Base-by-base conservation (phyloP, 2,797 vertebrate genomes). In the Astyanax mexicanus region DNA sequence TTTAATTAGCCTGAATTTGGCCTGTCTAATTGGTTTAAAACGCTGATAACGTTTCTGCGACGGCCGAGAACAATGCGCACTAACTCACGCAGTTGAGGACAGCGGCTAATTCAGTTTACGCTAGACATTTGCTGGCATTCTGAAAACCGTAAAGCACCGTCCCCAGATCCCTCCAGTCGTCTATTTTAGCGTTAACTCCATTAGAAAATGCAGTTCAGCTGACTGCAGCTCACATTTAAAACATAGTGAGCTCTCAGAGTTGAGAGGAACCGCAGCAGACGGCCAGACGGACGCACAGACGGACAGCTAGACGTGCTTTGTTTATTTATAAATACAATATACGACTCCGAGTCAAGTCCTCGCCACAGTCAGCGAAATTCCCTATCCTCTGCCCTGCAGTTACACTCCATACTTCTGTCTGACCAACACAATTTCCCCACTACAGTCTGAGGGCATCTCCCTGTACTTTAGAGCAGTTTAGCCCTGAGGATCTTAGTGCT, bases 171-270 rank as follows among this genome's bases (percentile, higher is more conserved):
- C 11, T 23, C 38, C 61, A 13, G 37, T 25, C 61, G 27, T 60
- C 57, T 23, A 12, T 64, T 64, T 62, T 42, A 37, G 21, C 40
- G 44, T 29, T 42, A 57, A 29, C 35, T 6, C 37, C 38, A 27
- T 65, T 65, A 45, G 61, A 44, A 40, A 17, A 40, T 40, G 10
- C 6, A 47, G 0, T 44, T 57, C 49, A 54, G 54, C 42, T 65
- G 47, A 21, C 57, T 38, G 57, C 68, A n/a, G 40, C 68, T n/a
- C 68, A 58, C 23, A 47, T 44, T 57, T 38, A 74, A 54, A 32
- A 61, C 60, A 17, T 42, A 54, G 74, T 67, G 78, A 35, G 60
- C 68, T 61, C 73, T 52, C 60, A 74, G 75, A 74, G 60, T 57
- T 42, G 15, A 19, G n/a, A 42, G 38, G 60, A 38, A 62, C 40